Evolutionary conservation across 1,140 invertebrate species (phyloP).

Genomic region (Drosophila rufa): DNA sequence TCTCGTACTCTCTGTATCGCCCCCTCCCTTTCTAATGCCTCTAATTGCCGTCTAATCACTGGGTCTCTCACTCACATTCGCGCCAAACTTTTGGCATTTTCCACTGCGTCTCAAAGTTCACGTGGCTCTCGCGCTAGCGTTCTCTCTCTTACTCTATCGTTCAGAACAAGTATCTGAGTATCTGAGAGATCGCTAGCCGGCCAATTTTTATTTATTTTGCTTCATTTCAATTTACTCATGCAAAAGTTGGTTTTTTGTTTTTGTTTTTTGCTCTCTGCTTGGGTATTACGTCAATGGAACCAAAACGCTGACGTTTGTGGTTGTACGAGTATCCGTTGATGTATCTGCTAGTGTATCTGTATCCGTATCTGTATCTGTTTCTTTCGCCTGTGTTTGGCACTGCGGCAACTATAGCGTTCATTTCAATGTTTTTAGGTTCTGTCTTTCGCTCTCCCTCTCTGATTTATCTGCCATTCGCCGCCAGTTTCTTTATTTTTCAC

Average conservation of each 20-base stretch:
- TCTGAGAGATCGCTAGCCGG: conserved; percentile 61
- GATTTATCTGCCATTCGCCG: conserved; percentile 72
- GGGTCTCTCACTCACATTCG: conserved; percentile 25
- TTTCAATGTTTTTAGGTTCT: conserved; percentile 79
- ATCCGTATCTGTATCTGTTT: conserved; percentile 29
- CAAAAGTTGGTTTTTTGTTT: conserved; percentile 29
- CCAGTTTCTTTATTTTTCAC: conserved; percentile 53
- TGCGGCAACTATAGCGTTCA: conserved; percentile 73
- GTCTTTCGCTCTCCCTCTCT: conserved; percentile 44
- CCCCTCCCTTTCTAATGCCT: conserved; percentile 16
- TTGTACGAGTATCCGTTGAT: conserved; percentile 34
- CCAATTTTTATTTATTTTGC: conserved; percentile 72
- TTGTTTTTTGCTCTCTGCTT: conserved; percentile 21
- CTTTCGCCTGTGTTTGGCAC: conserved; percentile 40
- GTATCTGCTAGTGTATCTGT: conserved; percentile 41
- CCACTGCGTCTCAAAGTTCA: conserved; percentile 79
- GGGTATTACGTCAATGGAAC: conserved; percentile 79
- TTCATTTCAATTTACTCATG: conserved; percentile 76
- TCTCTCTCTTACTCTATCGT: conserved; percentile 6
- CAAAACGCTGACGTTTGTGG: conserved; percentile 67
- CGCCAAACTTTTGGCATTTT: conserved; percentile 71
- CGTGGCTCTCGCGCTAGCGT: conserved; percentile 48
- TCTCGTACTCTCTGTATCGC: neutral
- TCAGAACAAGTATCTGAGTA: conserved; percentile 23
- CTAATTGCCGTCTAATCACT: conserved; percentile 55